Evolutionary conservation across 2,113 vertebrate genomes (phyloP).

Genomic region (Lontra canadensis): DNA sequence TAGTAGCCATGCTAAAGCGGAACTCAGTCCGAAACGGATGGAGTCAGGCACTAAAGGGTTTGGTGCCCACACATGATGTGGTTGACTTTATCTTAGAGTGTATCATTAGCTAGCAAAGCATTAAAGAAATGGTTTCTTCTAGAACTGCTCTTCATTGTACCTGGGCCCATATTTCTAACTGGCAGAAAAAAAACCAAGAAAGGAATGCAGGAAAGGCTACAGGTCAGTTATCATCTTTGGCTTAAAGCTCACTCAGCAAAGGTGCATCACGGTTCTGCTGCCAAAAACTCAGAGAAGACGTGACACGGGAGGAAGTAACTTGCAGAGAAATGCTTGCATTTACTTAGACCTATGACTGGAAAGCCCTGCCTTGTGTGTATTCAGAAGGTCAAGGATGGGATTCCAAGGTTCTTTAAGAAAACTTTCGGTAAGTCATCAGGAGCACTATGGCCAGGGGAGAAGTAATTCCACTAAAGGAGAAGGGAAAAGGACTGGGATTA

Average conservation of each 20-base stretch:
- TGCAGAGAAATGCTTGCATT: neutral
- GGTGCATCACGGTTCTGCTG: neutral
- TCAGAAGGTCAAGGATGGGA: neutral
- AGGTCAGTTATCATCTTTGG: neutral
- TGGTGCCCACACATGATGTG: neutral
- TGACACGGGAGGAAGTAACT: neutral
- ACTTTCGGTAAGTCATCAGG: neutral
- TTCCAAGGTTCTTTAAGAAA: neutral
- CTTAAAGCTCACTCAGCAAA: neutral
- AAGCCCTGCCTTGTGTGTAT: neutral
- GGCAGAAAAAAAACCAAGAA: neutral
- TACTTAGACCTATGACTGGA: neutral
- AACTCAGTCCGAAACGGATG: neutral
- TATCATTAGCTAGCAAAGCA: neutral
- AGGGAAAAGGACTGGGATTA: neutral
- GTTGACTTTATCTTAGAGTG: neutral
- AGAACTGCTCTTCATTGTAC: neutral
- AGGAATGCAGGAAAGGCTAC: neutral
- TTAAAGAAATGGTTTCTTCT: neutral
- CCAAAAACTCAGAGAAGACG: neutral
- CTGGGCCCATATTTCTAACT: neutral
- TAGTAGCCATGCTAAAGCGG: fast-evolving
- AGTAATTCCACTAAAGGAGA: neutral
- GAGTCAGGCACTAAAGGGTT: neutral
- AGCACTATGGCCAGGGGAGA: neutral